These are phyloP conservation scores for Anguilla pacifica DNA, from an alignment of 2,797 vertebrate species.

Conservation along the genomic window DNA sequence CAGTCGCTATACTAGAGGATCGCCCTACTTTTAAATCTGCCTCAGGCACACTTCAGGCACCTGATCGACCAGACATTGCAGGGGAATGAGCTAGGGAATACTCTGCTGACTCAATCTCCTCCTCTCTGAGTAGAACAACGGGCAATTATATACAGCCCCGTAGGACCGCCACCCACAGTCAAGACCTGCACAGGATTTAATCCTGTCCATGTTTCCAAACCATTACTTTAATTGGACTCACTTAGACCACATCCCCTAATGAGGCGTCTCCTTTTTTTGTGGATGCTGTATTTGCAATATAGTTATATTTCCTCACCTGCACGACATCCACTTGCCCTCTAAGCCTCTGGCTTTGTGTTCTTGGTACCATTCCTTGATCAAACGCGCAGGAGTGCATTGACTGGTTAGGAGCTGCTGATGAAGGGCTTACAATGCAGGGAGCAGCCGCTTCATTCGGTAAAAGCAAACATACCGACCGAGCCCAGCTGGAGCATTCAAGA, in stretches of 20 bases:
- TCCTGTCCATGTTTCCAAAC: too few species aligned
- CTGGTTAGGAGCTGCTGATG: neutral
- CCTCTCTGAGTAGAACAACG: neutral
- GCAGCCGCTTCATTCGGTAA: neutral
- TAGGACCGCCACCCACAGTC: neutral
- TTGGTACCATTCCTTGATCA: neutral
- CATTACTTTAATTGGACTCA: neutral
- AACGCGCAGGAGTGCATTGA: neutral
- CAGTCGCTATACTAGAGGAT: neutral
- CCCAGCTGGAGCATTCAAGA: neutral
- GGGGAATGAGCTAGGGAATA: neutral
- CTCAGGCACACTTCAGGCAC: neutral
- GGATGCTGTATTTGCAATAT: neutral
- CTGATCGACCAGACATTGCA: neutral
- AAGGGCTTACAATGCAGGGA: conserved; percentile 1
- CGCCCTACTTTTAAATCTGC: neutral
- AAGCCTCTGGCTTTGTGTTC: neutral
- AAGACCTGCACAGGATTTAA: too few species aligned
- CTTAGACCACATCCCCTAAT: neutral
- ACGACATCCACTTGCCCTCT: neutral
- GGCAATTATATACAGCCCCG: neutral
- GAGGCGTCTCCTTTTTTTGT: neutral
- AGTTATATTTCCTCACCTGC: neutral
- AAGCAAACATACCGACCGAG: neutral
- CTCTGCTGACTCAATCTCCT: neutral